Percentiles rank a stretch among this genome's conserved stretches.
Evolutionary conservation across 2,113 vertebrate genomes (phyloP).

Genomic region (Tautogolabrus adspersus): DNA sequence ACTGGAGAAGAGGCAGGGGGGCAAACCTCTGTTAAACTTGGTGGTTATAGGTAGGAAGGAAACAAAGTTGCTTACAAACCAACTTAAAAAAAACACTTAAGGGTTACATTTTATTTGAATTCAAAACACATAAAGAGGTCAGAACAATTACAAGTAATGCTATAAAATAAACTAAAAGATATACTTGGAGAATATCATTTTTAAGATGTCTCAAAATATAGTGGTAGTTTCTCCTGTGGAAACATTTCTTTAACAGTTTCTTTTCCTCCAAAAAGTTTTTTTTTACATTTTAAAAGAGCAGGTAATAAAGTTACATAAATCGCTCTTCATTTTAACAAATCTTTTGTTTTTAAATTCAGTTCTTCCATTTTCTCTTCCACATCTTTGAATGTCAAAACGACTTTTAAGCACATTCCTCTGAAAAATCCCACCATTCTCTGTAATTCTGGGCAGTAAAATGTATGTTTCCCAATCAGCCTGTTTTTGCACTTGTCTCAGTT

Average conservation of each 20-base stretch:
- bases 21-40: constrained; percentile 94
- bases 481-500: background rate
- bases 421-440: background rate
- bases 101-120: background rate
- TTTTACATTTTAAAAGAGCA: too few relatives aligned
- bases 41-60: constrained; percentile 93
- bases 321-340: too few relatives aligned
- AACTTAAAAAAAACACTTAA: background rate
- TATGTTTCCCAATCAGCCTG: background rate
- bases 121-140: background rate
- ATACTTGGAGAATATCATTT: too few relatives aligned
- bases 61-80: background rate
- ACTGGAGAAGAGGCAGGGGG: constrained; percentile 95
- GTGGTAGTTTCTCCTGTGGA: too few relatives aligned
- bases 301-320: too few relatives aligned
- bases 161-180: too few relatives aligned
- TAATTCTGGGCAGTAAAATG: background rate
- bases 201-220: too few relatives aligned
- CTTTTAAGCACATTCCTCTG: too few relatives aligned
- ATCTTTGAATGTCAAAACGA: background rate
- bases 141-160: too few relatives aligned
- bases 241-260: too few relatives aligned
- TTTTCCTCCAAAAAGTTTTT: too few relatives aligned
- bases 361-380: background rate
- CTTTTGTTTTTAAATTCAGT: too few relatives aligned